Evolutionary conservation across 2,797 vertebrate species (phyloP).

Genomic region (Halcyon leucocephala): DNA sequence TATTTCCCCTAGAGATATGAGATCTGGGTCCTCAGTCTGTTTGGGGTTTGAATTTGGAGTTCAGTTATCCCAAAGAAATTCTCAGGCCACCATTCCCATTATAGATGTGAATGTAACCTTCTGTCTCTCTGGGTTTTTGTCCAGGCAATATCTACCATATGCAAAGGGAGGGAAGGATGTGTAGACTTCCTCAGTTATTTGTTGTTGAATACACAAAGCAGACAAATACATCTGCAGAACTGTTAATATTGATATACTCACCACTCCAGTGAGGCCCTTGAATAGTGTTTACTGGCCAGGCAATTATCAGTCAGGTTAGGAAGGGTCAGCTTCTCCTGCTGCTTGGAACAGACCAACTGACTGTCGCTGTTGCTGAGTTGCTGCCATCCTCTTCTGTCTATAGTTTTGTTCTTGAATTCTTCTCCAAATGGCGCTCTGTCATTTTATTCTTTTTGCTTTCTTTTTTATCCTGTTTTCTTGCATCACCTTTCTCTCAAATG

Average conservation of each 20-base stretch:
- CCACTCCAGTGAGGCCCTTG: not conserved
- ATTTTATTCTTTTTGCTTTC: too few relatives aligned
- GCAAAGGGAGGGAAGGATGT: not conserved
- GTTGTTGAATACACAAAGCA: not conserved
- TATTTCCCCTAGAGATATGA: not conserved
- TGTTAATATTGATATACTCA: not conserved
- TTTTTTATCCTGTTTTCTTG: not conserved
- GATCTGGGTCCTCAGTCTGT: not conserved
- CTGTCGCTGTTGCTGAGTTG: not conserved
- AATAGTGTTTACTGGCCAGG: not conserved
- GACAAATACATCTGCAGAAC: not conserved
- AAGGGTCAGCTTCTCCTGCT: not conserved
- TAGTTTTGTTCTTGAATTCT: not conserved
- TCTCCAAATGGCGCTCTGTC: not conserved
- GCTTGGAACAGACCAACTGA: not conserved
- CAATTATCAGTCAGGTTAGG: not conserved
- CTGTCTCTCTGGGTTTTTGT: accelerated
- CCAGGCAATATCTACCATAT: not conserved
- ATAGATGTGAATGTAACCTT: not conserved
- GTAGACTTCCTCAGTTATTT: not conserved
- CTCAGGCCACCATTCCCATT: not conserved
- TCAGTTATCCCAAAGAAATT: not conserved
- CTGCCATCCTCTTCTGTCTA: not conserved
- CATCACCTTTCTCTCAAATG: not conserved
- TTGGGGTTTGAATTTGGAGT: not conserved